A percentile compares a stretch with the other conserved stretches of the same genome.
Conservation (phyloP, 2,888 invertebrate species). For the Hyles lineata region DNA sequence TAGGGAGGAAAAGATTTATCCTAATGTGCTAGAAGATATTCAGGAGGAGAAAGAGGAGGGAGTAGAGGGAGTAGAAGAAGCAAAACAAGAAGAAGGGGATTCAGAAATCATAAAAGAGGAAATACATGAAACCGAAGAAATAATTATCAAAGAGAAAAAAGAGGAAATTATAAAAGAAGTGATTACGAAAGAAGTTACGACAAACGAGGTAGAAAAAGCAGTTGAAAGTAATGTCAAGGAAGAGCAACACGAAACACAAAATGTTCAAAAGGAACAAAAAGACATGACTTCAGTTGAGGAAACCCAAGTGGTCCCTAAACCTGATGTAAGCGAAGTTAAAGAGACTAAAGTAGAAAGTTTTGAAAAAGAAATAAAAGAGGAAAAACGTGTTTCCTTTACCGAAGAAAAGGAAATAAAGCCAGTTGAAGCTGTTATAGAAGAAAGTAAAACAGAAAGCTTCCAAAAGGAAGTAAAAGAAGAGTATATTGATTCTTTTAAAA, state of each 20-base stretch:
- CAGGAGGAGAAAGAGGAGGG: slow-evolving; percentile 30
- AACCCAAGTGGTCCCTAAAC: slow-evolving; percentile 40
- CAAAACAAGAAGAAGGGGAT: not conserved
- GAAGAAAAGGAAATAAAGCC: not conserved
- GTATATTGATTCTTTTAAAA: slow-evolving; percentile 21
- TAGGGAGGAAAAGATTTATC: slow-evolving; percentile 28
- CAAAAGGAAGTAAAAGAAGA: slow-evolving; percentile 13
- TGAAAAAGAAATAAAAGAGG: not conserved
- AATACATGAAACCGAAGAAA: not conserved
- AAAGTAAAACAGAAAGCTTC: not conserved
- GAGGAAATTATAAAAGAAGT: not conserved
- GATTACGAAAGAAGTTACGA: not conserved
- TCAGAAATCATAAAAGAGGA: not conserved
- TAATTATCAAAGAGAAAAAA: not conserved
- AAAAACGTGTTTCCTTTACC: not conserved
- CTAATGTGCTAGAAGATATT: slow-evolving; percentile 28
- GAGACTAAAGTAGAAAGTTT: slow-evolving; percentile 46
- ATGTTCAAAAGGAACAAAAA: slow-evolving; percentile 43
- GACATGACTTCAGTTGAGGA: slow-evolving; percentile 41
- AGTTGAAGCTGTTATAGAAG: not conserved
- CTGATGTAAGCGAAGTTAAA: slow-evolving; percentile 47
- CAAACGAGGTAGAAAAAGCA: not conserved
- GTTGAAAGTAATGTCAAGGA: not conserved
- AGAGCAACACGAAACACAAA: slow-evolving; percentile 40
- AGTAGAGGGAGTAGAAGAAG: not conserved